Percentiles rank a stretch among this genome's conserved stretches.
These are phyloP conservation scores for Hylia prasina DNA, from an alignment of 2,113 vertebrate species.

Conservation along the genomic window DNA sequence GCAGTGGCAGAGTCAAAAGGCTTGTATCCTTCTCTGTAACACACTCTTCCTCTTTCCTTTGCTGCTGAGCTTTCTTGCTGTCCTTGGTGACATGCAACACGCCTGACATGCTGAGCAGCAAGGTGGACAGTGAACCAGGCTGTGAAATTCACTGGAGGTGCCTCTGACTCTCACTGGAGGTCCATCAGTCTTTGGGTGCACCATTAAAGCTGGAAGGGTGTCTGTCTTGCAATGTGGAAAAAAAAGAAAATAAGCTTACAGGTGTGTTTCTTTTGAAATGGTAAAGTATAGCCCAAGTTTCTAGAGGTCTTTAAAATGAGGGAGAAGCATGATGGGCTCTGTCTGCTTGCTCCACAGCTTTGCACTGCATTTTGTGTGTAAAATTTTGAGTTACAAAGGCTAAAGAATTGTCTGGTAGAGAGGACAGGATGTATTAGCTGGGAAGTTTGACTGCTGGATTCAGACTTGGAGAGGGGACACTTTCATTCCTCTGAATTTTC, in stretches of 20 bases:
- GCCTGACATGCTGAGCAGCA: neutral
- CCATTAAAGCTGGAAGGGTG: neutral
- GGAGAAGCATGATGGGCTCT: neutral
- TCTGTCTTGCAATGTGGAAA: neutral
- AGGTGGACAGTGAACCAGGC: neutral
- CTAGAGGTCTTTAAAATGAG: neutral
- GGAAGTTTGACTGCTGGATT: neutral
- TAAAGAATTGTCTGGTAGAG: neutral
- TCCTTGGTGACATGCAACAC: accelerated
- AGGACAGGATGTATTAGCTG: neutral
- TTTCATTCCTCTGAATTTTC: neutral
- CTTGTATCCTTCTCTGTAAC: neutral
- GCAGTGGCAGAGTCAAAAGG: neutral
- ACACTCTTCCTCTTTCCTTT: neutral
- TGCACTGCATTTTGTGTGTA: neutral
- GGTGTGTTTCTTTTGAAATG: neutral
- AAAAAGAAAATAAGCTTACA: neutral
- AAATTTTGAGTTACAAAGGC: neutral
- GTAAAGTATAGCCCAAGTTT: neutral
- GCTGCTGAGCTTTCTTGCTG: neutral
- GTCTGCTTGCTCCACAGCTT: neutral
- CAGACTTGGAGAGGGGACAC: neutral
- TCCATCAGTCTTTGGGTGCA: neutral
- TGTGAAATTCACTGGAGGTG: neutral
- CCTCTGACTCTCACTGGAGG: neutral